Evolutionary conservation across 2,797 vertebrate species (phyloP).

Genomic region (Thamnophis elegans): DNA sequence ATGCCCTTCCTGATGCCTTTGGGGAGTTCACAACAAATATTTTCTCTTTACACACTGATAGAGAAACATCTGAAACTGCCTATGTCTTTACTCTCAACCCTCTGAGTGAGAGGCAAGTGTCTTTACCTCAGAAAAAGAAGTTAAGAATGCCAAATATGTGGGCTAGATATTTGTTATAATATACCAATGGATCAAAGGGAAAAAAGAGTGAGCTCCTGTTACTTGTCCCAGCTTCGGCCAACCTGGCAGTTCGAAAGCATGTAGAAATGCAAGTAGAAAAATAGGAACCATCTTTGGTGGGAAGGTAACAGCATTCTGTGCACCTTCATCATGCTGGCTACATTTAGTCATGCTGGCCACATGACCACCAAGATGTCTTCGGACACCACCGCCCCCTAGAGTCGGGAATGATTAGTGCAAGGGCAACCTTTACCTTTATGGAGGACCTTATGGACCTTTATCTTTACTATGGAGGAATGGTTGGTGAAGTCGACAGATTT

Average conservation of each 20-base stretch:
- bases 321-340: too few relatives aligned
- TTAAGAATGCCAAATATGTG: background rate
- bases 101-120: background rate
- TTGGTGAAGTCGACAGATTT: background rate
- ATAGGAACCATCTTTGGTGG: too few relatives aligned
- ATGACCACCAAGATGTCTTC: too few relatives aligned
- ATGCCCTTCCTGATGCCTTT: background rate
- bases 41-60: background rate
- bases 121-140: background rate
- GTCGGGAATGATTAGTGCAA: too few relatives aligned
- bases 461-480: background rate
- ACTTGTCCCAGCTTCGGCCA: too few relatives aligned
- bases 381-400: too few relatives aligned
- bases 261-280: too few relatives aligned
- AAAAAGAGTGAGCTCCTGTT: background rate
- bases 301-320: too few relatives aligned
- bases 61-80: background rate
- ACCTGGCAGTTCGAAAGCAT: too few relatives aligned
- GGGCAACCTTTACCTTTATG: too few relatives aligned
- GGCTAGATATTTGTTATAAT: background rate
- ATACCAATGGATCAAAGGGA: background rate
- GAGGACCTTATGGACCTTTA: too few relatives aligned
- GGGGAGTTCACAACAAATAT: background rate
- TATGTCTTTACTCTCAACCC: background rate
- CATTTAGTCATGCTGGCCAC: too few relatives aligned